Conservation (phyloP, 1,140 invertebrate species). For the Euschistus heros region DNA sequence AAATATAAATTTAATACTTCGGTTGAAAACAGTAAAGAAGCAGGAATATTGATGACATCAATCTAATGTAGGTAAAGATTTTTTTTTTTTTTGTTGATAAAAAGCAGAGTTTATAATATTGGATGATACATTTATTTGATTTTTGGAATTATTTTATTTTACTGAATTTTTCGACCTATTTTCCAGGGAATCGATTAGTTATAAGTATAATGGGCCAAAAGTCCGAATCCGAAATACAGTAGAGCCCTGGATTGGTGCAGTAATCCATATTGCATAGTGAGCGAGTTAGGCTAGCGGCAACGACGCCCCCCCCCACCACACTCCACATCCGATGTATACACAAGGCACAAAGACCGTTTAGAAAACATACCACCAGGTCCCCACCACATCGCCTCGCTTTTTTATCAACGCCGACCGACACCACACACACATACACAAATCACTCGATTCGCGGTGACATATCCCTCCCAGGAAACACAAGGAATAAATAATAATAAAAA, state of each 20-base stretch:
- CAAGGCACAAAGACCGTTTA: constrained; percentile 22
- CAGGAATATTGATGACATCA: too few species aligned
- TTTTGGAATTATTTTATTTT: too few species aligned
- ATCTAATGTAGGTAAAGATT: too few species aligned
- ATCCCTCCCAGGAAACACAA: not conserved
- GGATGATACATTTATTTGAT: too few species aligned
- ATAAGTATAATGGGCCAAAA: too few species aligned
- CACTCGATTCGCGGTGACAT: not conserved
- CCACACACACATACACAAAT: not conserved
- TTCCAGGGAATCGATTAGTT: too few species aligned
- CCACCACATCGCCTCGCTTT: not conserved
- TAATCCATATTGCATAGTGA: constrained; percentile 27
- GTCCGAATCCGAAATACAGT: too few species aligned
- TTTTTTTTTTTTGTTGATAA: too few species aligned
- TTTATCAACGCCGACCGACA: not conserved
- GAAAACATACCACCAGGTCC: constrained; percentile 21
- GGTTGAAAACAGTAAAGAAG: too few species aligned
- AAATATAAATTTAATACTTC: too few species aligned
- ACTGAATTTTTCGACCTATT: too few species aligned
- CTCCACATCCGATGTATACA: constrained; percentile 18
- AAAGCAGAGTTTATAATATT: too few species aligned
- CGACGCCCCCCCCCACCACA: not conserved
- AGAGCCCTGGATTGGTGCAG: not conserved
- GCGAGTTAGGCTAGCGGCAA: constrained; percentile 13
- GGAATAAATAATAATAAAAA: not conserved